Base-by-base conservation (phyloP, 2,888 invertebrate species). In the Coremacera marginata region DNA sequence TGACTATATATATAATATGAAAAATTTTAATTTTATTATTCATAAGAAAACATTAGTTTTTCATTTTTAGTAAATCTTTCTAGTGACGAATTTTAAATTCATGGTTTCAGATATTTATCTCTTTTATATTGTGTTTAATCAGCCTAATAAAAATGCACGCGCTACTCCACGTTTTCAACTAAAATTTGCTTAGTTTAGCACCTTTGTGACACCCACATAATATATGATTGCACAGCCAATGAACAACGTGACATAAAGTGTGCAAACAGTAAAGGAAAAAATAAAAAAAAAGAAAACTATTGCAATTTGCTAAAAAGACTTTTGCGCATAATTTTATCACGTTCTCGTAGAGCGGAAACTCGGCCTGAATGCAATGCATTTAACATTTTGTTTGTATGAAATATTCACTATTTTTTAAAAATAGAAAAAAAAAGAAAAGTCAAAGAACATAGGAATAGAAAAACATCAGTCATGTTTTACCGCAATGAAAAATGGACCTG, bases 221-320 rank as follows among this genome's bases (percentile, higher is more conserved):
- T 49, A 49, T 68, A 49, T 49, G 22, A 49, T 68, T 51, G 49
- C 68, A 68, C 49, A 19, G 67, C 44, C 44, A 14, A 57, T 22
- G 49, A 19, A 44, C 34, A 44, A 67, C 49, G 67, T 67, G 67
- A 67, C 67, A 62, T 27, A 65, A 74, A 52, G 52, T 44, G 37
- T 14, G 52, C 34, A 19, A 67, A 51, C n/a, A 71, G 16, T 31
- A 60, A 8, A 19, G 25, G 60, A 9, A 34, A 11, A 57, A 51
- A 16, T 27, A 27, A 4, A 70, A 57, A 19, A 19, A 4, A 70
- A 57, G 7, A 19, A 70, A 19, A 44, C 44, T 68, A 75, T 70
- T 75, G 70, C 68, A 75, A 75, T 75, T 75, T 75, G 60, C 60
- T 44, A 37, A 44, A 75, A 75, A 75, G 68, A 60, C 70, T 75